Percentiles rank a stretch among this genome's conserved stretches.
phyloP scores from a whole-genome alignment of 2,113 vertebrate species.

The Tragulus kanchil region DNA sequence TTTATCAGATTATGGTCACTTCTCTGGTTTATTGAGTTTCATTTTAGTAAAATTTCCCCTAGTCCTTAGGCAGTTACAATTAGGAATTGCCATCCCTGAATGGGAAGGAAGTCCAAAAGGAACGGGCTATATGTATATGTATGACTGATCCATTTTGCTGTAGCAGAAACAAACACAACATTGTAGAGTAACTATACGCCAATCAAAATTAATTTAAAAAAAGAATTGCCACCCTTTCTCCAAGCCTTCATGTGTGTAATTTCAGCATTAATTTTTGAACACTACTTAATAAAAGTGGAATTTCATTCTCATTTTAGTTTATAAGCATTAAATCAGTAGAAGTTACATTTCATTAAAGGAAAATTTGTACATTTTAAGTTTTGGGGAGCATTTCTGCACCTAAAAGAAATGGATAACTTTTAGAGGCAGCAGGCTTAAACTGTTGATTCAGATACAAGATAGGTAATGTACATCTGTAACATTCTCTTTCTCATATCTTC shows the following conservation, averaged over 20 bases:
- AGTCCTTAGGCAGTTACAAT: background rate
- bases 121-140: too few relatives aligned
- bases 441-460: conserved; percentile 58
- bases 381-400: conserved; percentile 52
- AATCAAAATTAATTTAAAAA: background rate
- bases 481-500: conserved; percentile 65
- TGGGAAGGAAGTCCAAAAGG: too few relatives aligned
- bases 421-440: conserved; percentile 32
- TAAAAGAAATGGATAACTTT: conserved; percentile 72
- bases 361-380: conserved; percentile 31
- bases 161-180: background rate
- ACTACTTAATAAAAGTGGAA: background rate
- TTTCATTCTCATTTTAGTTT: conserved; percentile 33
- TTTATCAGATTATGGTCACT: background rate
- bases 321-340: conserved; percentile 24
- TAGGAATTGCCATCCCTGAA: background rate
- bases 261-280: background rate
- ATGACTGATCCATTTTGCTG: background rate
- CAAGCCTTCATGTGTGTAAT: background rate
- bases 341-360: conserved; percentile 4
- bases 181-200: background rate
- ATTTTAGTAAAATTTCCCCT: conserved; percentile 24
- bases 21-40: conserved; percentile 40
- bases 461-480: conserved; percentile 64
- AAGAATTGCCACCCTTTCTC: background rate